A percentile compares a stretch with the other conserved stretches of the same genome.
phyloP scores from a whole-genome alignment of 2,797 vertebrate genomes.

The Takifugu rubripes region DNA sequence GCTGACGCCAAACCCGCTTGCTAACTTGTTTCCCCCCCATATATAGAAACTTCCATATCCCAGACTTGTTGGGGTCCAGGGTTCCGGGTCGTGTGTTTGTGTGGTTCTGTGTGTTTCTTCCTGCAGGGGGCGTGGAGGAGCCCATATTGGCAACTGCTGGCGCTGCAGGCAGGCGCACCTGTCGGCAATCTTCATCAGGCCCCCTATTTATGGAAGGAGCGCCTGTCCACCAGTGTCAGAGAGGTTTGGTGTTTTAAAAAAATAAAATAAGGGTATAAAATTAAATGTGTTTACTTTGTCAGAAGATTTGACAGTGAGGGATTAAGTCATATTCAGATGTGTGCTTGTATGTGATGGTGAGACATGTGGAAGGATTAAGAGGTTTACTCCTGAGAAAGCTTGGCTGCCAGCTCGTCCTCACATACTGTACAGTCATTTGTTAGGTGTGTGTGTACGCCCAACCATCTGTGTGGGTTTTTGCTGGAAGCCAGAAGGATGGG shows the following conservation, averaged over 20 bases:
- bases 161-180: too few species aligned
- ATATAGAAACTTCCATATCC: constrained; percentile 15
- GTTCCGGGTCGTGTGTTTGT: too few species aligned
- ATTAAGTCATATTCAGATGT: constrained; percentile 33
- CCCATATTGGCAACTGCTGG: too few species aligned
- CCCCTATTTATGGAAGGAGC: too few species aligned
- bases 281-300: constrained; percentile 30
- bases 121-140: too few species aligned
- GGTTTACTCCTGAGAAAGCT: constrained; percentile 34
- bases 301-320: constrained; percentile 15
- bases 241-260: background rate
- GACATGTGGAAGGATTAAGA: constrained; percentile 43
- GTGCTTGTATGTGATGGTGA: constrained; percentile 18
- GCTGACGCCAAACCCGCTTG: constrained; percentile 13
- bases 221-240: too few species aligned
- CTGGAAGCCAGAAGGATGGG: constrained; percentile 35
- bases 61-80: constrained; percentile 3
- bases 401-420: constrained; percentile 28
- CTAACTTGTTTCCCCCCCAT: constrained; percentile 12
- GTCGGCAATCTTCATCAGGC: too few species aligned
- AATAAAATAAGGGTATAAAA: constrained; percentile 21
- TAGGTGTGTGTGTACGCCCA: constrained; percentile 24
- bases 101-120: too few species aligned
- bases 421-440: constrained; percentile 20
- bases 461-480: constrained; percentile 46